Evolutionary conservation across 1,140 invertebrate species (phyloP).

Genomic region (Drosophila lacertosa): DNA sequence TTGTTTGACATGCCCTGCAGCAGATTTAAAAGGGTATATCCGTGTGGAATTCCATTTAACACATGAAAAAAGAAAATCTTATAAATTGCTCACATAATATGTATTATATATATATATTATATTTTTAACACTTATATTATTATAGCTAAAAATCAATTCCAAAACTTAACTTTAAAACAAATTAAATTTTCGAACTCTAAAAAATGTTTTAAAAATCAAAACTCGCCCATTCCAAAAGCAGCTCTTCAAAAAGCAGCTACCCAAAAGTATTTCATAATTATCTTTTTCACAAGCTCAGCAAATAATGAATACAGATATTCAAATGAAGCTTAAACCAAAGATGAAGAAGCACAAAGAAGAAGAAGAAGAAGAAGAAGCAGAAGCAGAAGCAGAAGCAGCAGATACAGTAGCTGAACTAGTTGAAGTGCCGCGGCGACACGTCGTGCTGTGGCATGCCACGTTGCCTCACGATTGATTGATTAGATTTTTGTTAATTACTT

Average conservation of each 20-base stretch:
- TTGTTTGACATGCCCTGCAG: background rate
- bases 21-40: background rate
- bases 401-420: constrained; percentile 68
- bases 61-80: too few species aligned
- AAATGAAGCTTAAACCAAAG: constrained; percentile 33
- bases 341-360: background rate
- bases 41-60: too few species aligned
- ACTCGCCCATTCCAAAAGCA: too few species aligned
- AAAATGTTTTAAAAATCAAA: too few species aligned
- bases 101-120: too few species aligned
- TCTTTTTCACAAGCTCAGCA: background rate
- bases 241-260: too few species aligned
- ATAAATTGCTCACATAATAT: too few species aligned
- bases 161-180: too few species aligned
- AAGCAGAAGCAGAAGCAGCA: constrained; percentile 30
- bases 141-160: too few species aligned
- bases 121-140: too few species aligned
- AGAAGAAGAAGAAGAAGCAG: background rate
- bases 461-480: constrained; percentile 78
- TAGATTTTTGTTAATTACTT: constrained; percentile 84
- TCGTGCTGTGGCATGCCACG: background rate
- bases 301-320: constrained; percentile 15
- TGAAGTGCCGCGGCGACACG: constrained; percentile 40
- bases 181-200: too few species aligned
- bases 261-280: background rate